phyloP scores from a whole-genome alignment of 2,113 vertebrate genomes.

The Nanorana parkeri region DNA sequence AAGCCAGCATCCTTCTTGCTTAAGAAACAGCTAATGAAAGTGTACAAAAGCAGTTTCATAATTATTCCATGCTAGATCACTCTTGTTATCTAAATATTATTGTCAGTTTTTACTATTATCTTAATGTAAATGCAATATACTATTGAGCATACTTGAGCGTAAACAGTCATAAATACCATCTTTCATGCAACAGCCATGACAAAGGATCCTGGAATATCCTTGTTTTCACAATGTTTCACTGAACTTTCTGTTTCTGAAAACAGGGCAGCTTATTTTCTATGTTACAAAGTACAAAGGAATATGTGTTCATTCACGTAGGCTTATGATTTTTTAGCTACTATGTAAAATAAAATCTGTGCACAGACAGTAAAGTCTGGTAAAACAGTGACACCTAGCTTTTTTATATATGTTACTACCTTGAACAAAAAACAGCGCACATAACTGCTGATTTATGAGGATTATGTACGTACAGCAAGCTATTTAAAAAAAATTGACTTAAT shows the following conservation, averaged over 20 bases:
- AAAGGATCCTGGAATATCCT: neutral
- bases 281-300: slow-evolving; percentile 18
- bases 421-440: neutral
- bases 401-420: slow-evolving; percentile 12
- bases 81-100: slow-evolving; percentile 55
- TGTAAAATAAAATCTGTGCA: neutral
- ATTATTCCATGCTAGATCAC: slow-evolving; percentile 24
- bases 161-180: neutral
- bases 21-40: slow-evolving; percentile 64
- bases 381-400: slow-evolving; percentile 59
- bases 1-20: slow-evolving; percentile 64
- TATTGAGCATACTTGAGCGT: slow-evolving; percentile 47
- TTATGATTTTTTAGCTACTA: slow-evolving; percentile 14
- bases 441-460: too few species aligned
- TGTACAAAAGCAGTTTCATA: slow-evolving; percentile 54
- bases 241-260: slow-evolving; percentile 17
- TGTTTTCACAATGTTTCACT: neutral
- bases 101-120: slow-evolving; percentile 52
- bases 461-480: too few species aligned
- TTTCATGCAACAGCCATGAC: neutral
- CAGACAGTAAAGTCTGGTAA: slow-evolving; percentile 24
- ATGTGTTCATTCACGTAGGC: neutral
- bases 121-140: slow-evolving; percentile 55
- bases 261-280: neutral
- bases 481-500: too few species aligned